phyloP scores from a whole-genome alignment of 2,797 vertebrate species.

The Dipus sagitta region DNA sequence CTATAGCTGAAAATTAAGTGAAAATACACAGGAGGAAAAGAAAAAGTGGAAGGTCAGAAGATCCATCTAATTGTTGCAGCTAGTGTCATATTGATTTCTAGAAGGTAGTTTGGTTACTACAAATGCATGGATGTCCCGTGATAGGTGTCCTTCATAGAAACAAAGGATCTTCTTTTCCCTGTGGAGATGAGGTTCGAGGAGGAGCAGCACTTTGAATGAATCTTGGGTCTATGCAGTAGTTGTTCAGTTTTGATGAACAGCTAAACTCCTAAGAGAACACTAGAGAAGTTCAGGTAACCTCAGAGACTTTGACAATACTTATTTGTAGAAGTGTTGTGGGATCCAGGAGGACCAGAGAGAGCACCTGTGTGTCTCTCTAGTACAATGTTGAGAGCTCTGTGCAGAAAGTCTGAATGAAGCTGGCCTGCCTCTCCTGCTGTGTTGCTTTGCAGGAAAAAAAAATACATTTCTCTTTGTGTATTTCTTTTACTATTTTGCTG shows the following conservation, averaged over 20 bases:
- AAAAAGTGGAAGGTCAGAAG: neutral
- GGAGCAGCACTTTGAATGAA: neutral
- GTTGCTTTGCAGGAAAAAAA: neutral
- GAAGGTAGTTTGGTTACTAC: neutral
- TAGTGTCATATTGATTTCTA: neutral
- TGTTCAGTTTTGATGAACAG: neutral
- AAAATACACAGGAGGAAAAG: neutral
- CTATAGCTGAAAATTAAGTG: neutral
- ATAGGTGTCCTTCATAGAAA: neutral
- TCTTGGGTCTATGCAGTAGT: neutral
- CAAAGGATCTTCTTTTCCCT: neutral
- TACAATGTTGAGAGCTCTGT: neutral
- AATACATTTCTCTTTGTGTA: neutral
- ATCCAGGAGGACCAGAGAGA: neutral
- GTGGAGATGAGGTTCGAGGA: fast-evolving
- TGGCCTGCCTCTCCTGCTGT: neutral
- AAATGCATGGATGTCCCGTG: neutral
- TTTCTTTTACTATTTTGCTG: neutral
- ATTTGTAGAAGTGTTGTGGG: neutral
- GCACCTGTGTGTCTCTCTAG: neutral
- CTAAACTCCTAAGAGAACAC: neutral
- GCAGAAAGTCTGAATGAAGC: neutral
- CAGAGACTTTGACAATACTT: neutral
- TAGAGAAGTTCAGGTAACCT: neutral
- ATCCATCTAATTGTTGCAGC: neutral